These are phyloP conservation scores for Antennarius striatus DNA, from an alignment of 2,113 vertebrate species.

Conservation along the genomic window DNA sequence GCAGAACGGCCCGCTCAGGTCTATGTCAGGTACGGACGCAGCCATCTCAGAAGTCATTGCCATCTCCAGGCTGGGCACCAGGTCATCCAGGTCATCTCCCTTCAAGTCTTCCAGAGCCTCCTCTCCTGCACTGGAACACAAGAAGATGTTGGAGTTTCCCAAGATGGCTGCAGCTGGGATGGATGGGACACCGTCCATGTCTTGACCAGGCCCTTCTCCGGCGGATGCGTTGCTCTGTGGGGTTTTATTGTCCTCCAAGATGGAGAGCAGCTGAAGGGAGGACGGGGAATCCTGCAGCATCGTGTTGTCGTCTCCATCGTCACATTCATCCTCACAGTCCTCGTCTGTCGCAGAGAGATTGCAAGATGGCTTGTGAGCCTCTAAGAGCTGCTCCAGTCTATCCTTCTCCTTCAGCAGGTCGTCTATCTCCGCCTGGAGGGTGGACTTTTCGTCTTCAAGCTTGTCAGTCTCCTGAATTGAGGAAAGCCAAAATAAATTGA, in stretches of 20 bases:
- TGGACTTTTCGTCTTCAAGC: conserved; percentile 90
- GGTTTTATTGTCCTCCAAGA: conserved; percentile 65
- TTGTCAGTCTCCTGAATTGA: conserved; percentile 89
- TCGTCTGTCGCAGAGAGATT: conserved; percentile 74
- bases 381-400: conserved; percentile 89
- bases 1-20: conserved; percentile 88
- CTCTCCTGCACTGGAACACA: conserved; percentile 77
- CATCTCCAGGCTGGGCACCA: conserved; percentile 83
- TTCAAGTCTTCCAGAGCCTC: conserved; percentile 82
- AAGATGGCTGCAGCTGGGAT: conserved; percentile 75
- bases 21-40: conserved; percentile 91
- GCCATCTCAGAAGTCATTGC: conserved; percentile 78
- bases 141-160: conserved; percentile 79
- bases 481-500: neutral
- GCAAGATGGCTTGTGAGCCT: conserved; percentile 88
- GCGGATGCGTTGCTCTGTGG: conserved; percentile 29
- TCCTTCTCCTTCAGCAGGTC: conserved; percentile 94
- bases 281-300: conserved; percentile 83
- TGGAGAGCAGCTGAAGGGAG: conserved; percentile 78
- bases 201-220: conserved; percentile 53
- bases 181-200: conserved; percentile 54
- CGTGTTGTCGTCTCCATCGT: conserved; percentile 47
- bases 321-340: neutral
- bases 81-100: conserved; percentile 77
- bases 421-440: conserved; percentile 88